Base-by-base conservation (phyloP, 2,888 invertebrate genomes). In the Helobdella robusta region DNA sequence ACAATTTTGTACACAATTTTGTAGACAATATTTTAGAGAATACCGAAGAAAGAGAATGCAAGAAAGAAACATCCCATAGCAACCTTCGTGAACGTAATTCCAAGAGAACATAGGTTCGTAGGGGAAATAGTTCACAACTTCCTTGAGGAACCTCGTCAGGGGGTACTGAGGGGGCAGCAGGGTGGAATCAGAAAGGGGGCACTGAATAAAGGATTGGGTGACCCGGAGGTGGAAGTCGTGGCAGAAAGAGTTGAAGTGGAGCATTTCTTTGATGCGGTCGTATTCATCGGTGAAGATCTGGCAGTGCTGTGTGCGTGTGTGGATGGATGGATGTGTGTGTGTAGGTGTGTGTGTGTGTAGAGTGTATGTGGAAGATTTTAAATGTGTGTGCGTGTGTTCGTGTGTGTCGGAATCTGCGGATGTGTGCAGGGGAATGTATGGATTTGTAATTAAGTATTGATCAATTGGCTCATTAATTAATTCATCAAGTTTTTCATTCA, bases 191-290 rank as follows among this genome's bases (percentile, higher is more conserved):
- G 18, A 54, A 3, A 36, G 52, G 3, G 25, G 34, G 36, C 46
- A 28, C 6, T 36, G 32, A 20, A 68, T 59, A 73, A 86, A 86
- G 15, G 84, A 83, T 74, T 85, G 85, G 64, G 87, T 83, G 66
- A 84, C 84, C 44, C 87, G 82, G 67, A 88, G 78, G 76, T 88
- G 88, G 76, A 86, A 87, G 78, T 88, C 87, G 73, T 87, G 87
- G 0, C 87, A 85, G 75, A 87, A 88, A 2, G 87, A 87, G 78
- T 88, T 87, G 64, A 87, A 80, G 77, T 87, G 87, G 82, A 87
- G 86, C 67, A 84, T 44, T 20, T 62, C 62, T 35, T 62, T 62
- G 68, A 86, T 84, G 74, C 84, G 84, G 75, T 87, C 87, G 72
- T 77, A 77, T 66, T 78, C 78, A 64, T 78, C 78, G 20, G 77